phyloP scores from a whole-genome alignment of 2,113 vertebrate species.

The Trichechus manatus region DNA sequence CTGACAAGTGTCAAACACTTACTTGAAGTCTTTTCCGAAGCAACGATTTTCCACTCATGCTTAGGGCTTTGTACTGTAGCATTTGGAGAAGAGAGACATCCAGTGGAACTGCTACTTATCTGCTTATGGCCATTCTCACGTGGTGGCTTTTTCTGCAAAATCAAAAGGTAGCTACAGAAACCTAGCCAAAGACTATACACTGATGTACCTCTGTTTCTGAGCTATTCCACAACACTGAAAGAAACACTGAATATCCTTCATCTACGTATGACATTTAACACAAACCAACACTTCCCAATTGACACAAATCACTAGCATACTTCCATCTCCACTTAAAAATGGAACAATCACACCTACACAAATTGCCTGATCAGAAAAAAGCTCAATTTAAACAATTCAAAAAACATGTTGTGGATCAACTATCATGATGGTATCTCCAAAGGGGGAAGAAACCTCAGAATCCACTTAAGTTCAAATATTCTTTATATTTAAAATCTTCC shows the following conservation, averaged over 20 bases:
- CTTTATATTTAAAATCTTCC: slow-evolving; percentile 35
- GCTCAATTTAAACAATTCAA: slow-evolving; percentile 34
- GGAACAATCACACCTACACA: slow-evolving; percentile 47
- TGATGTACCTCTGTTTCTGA: slow-evolving; percentile 83
- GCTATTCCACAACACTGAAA: slow-evolving; percentile 43
- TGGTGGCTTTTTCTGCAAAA: slow-evolving; percentile 98
- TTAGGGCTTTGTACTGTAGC: slow-evolving; percentile 92
- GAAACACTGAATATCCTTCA: neutral
- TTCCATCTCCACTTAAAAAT: slow-evolving; percentile 20
- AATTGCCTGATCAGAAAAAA: slow-evolving; percentile 8
- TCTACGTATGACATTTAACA: slow-evolving; percentile 45
- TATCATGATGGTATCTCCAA: neutral
- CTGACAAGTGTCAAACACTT: slow-evolving; percentile 85
- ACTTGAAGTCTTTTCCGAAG: slow-evolving; percentile 98
- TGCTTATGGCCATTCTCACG: slow-evolving; percentile 97
- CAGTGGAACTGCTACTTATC: slow-evolving; percentile 95
- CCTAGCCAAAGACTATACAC: slow-evolving; percentile 85
- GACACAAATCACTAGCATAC: neutral
- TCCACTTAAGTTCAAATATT: neutral
- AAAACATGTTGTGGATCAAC: neutral
- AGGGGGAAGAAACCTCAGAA: neutral
- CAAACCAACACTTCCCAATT: slow-evolving; percentile 39
- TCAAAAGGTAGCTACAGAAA: slow-evolving; percentile 97
- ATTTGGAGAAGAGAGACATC: slow-evolving; percentile 94
- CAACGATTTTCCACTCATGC: slow-evolving; percentile 99